Base-by-base conservation (phyloP, 2,888 invertebrate genomes). In the Calliopum simillimum region DNA sequence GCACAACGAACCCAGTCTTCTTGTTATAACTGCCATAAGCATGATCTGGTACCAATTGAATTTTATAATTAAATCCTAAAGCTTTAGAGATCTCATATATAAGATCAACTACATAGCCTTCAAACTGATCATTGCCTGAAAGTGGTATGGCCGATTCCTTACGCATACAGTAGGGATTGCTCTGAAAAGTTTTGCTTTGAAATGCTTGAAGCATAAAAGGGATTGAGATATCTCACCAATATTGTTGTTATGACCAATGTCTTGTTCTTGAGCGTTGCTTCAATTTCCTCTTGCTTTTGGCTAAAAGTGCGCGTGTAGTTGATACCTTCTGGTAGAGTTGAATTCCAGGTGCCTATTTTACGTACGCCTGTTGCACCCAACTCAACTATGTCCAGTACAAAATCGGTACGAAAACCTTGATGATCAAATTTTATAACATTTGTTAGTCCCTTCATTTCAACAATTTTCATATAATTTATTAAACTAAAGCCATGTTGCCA, bases 381-480 rank as follows among this genome's bases (percentile, higher is more conserved):
- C 85, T 98, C 97, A 75, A 98, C 92, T 77, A 98, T 93, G 84
- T 97, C 97, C 77, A 98, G 88, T 75, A 93, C 91, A 84, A 98
- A 97, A 85, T 96, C 94, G 58, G 95, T 94, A 72, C 98, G 90
- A 86, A 96, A 95, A 68, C 98, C 98, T 87, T 95, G 94, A 86
- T 94, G 94, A 87, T 97, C 96, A 86, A 98, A 97, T 87, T 95
- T 95, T 80, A 98, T 96, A 70, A 93, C 91, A 75, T 97, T 97
- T 1, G 96, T 96, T 77, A 97, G 88, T n/a, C 97, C 97, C 79
- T 93, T 91, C 91, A 96, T 94, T 88, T 95, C 95, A 74, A 96
- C 98, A 82, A 96, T 94, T 89, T 96, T 97, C 95, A 98, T 96
- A 83, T 96, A 97, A 88, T 98, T 98, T 79, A 98, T 95, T 76